Evolutionary conservation across 2,797 vertebrate species (phyloP).

Genomic region (Pipistrellus pipistrellus): DNA sequence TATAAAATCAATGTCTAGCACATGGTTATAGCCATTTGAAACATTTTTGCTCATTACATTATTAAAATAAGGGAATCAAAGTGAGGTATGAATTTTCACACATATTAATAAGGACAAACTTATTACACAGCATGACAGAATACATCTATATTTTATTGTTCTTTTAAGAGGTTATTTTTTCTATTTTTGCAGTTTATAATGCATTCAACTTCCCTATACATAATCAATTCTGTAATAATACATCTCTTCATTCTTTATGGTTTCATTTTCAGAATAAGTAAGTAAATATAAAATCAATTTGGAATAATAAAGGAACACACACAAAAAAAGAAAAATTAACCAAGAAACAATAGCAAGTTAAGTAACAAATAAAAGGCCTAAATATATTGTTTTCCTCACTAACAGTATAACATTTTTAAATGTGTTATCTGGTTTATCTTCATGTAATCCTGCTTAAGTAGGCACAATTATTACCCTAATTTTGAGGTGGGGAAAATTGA

Average conservation of each 20-base stretch:
- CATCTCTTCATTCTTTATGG: neutral
- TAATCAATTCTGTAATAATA: neutral
- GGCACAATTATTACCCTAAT: neutral
- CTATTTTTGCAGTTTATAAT: neutral
- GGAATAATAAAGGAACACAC: neutral
- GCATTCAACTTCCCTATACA: neutral
- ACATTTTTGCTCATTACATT: neutral
- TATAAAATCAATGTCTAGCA: neutral
- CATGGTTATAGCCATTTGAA: neutral
- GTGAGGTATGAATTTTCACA: neutral
- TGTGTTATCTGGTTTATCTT: neutral
- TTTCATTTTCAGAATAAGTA: slow-evolving; percentile 36
- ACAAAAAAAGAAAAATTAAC: neutral
- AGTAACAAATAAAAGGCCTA: neutral
- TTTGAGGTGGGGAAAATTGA: slow-evolving; percentile 20
- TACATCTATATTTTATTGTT: neutral
- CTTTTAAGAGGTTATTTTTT: neutral
- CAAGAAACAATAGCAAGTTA: slow-evolving; percentile 1
- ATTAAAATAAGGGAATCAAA: neutral
- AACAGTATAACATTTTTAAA: neutral
- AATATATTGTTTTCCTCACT: neutral
- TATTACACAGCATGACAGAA: neutral
- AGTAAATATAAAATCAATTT: neutral
- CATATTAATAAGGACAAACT: neutral
- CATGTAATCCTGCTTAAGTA: neutral